phyloP scores from a whole-genome alignment of 2,113 vertebrate genomes.

The Rhadina sibilatrix region DNA sequence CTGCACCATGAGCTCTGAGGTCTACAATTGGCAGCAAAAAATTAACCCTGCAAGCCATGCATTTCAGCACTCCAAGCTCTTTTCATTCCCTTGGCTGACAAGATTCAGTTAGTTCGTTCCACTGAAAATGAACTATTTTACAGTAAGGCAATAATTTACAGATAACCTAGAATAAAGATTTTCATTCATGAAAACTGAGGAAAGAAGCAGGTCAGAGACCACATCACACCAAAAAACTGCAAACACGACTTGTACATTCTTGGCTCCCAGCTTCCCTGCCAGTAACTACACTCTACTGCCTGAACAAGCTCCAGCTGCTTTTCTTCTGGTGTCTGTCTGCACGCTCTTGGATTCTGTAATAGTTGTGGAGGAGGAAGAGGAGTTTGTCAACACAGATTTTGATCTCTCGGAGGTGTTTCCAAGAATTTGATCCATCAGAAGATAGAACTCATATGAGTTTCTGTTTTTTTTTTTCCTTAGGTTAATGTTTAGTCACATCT shows the following conservation, averaged over 20 bases:
- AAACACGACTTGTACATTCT: neutral
- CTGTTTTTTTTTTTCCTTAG: neutral
- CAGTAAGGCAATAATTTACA: neutral
- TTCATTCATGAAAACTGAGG: neutral
- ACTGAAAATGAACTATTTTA: neutral
- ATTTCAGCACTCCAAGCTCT: neutral
- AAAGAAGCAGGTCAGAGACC: neutral
- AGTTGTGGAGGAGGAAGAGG: slow-evolving; percentile 47
- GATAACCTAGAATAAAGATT: neutral
- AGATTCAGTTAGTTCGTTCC: neutral
- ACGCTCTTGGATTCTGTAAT: neutral
- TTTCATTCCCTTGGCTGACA: neutral
- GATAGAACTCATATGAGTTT: slow-evolving; percentile 1
- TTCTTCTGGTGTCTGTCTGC: neutral
- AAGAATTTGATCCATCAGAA: slow-evolving; percentile 23
- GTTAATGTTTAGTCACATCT: neutral
- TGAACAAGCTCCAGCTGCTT: neutral
- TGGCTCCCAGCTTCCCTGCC: neutral
- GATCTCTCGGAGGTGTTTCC: slow-evolving; percentile 63
- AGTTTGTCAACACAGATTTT: slow-evolving; percentile 43
- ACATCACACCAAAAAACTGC: neutral
- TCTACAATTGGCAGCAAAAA: neutral
- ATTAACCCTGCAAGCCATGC: fast-evolving
- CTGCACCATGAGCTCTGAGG: neutral
- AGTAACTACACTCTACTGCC: neutral